Percentiles rank a stretch among this genome's conserved stretches.
phyloP scores from a whole-genome alignment of 2,113 vertebrate genomes.

The Gobiocypris rarus region DNA sequence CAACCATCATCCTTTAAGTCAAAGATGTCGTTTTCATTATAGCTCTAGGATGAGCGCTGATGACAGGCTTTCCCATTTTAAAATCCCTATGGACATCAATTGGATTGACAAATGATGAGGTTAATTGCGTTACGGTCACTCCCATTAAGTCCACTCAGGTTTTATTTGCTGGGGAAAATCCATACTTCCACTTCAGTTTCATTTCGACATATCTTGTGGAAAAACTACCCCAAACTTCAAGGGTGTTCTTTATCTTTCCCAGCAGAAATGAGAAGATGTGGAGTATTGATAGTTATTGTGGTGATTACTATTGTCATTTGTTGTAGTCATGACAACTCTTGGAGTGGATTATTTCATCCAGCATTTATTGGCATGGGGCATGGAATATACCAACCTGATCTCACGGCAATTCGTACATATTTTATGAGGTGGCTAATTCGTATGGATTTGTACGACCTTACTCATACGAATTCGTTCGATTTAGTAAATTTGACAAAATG shows the following conservation, averaged over 20 bases:
- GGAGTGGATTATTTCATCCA: too few species aligned
- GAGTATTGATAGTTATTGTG: not conserved
- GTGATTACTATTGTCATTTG: not conserved
- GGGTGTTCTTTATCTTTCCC: not conserved
- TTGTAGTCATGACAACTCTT: too few species aligned
- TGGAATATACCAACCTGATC: too few species aligned
- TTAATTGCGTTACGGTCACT: not conserved
- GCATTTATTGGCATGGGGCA: too few species aligned
- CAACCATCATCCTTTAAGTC: constrained; percentile 33
- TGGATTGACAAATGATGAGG: constrained; percentile 13
- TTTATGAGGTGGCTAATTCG: too few species aligned
- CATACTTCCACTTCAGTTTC: not conserved
- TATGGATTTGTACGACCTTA: too few species aligned
- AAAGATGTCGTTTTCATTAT: constrained; percentile 8
- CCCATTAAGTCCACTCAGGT: constrained; percentile 4
- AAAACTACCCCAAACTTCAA: not conserved
- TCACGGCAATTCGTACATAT: too few species aligned
- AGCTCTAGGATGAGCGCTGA: constrained; percentile 14
- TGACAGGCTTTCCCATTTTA: constrained; percentile 3
- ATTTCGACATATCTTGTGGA: not conserved
- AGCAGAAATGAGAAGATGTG: not conserved
- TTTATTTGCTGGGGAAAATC: constrained; percentile 6
- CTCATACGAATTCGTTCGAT: too few species aligned
- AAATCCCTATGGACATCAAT: constrained; percentile 34
- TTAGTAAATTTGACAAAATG: too few species aligned